A percentile compares a stretch with the other conserved stretches of the same genome.
These are phyloP conservation scores for Cynaeus angustus DNA, from an alignment of 2,888 invertebrate species.

Conservation along the genomic window DNA sequence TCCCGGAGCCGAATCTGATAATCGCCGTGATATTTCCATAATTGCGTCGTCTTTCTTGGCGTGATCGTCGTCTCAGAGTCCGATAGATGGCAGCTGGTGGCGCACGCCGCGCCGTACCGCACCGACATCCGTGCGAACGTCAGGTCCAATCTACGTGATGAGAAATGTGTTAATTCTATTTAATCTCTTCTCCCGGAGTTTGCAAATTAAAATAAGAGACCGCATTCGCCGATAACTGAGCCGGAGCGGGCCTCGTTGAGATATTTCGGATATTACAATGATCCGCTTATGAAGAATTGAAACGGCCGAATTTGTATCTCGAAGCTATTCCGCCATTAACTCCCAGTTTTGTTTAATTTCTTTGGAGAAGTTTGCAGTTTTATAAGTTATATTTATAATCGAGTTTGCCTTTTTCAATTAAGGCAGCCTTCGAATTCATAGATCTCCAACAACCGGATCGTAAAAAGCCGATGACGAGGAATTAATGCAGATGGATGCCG, in stretches of 20 bases:
- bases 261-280: constrained; percentile 59
- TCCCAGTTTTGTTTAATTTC: constrained; percentile 57
- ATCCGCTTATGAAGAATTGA: constrained; percentile 60
- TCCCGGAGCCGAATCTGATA: constrained; percentile 47
- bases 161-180: constrained; percentile 57
- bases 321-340: constrained; percentile 54
- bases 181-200: constrained; percentile 55
- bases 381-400: constrained; percentile 38
- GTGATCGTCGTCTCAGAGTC: constrained; percentile 20
- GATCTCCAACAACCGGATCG: constrained; percentile 23
- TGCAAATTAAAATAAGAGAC: constrained; percentile 58
- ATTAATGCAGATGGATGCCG: constrained; percentile 30
- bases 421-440: constrained; percentile 4
- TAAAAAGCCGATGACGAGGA: constrained; percentile 33
- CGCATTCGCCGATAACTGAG: constrained; percentile 48
- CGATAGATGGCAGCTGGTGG: constrained; percentile 48
- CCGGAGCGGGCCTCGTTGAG: constrained; percentile 37
- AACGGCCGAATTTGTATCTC: constrained; percentile 53
- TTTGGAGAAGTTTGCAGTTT: constrained; percentile 43
- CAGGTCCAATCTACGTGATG: constrained; percentile 55
- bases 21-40: constrained; percentile 46
- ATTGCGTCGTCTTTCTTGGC: constrained; percentile 41
- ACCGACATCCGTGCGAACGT: constrained; percentile 23
- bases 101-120: constrained; percentile 21
- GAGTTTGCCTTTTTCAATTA: constrained; percentile 40